phyloP scores from a whole-genome alignment of 2,797 vertebrate species.

The Lates japonicus region DNA sequence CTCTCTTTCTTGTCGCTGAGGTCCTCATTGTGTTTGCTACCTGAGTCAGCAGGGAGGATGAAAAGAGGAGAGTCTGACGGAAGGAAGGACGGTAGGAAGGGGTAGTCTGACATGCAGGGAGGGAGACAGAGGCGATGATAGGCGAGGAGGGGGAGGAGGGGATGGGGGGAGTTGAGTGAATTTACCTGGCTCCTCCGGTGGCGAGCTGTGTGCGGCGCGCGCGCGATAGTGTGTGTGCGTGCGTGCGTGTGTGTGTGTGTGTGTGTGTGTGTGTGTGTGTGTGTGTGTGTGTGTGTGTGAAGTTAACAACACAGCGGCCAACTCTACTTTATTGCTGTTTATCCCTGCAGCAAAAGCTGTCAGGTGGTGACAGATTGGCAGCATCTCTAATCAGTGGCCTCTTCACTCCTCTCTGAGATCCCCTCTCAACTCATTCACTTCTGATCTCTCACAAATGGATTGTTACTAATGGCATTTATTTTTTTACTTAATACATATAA shows the following conservation, averaged over 20 bases:
- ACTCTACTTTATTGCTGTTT: conserved; percentile 84
- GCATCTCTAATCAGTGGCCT: conserved; percentile 78
- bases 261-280: conserved; percentile 29
- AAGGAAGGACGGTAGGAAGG: conserved; percentile 56
- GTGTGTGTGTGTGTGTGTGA: conserved; percentile 57
- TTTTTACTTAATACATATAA: conserved; percentile 13
- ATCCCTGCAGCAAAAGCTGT: conserved; percentile 83
- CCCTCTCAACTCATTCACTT: conserved; percentile 59
- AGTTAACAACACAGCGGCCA: conserved; percentile 77
- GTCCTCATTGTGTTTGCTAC: conserved; percentile 81
- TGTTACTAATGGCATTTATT: conserved; percentile 44
- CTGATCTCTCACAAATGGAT: conserved; percentile 60
- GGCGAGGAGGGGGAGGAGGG: conserved; percentile 50
- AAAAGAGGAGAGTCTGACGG: conserved; percentile 72
- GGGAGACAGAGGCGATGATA: conserved; percentile 72
- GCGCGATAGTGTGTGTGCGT: conserved; percentile 20
- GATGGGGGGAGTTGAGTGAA: conserved; percentile 69
- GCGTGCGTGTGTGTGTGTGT: conserved; percentile 17
- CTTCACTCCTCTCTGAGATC: conserved; percentile 63
- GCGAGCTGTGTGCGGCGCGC: conserved; percentile 20
- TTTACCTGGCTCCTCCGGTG: conserved; percentile 81
- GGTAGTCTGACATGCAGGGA: conserved; percentile 69
- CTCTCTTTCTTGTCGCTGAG: conserved; percentile 73
- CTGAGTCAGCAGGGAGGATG: conserved; percentile 86
- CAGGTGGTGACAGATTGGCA: conserved; percentile 81